These are phyloP conservation scores for Clytia hemisphaerica DNA, from an alignment of 30 jellyfish, hydroid and myxozoan genomes.

Conservation along the genomic window DNA sequence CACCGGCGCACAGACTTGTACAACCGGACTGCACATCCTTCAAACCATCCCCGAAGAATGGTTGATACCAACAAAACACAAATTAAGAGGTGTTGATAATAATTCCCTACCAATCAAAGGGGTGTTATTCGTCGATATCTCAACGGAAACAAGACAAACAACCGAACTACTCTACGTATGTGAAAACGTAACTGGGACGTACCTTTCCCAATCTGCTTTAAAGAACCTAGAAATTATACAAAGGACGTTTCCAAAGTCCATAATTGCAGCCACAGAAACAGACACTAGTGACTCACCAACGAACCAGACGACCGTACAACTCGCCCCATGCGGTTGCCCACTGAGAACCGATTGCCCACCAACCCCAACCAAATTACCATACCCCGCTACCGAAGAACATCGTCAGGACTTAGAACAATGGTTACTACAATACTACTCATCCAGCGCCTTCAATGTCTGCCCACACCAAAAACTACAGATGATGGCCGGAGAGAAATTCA, in stretches of 20 bases:
- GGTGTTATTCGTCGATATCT: no score
- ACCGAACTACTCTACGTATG: background rate
- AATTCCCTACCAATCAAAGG: background rate
- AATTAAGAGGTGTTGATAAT: background rate
- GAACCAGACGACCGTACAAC: no score
- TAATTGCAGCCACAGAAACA: no score
- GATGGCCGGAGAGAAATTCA: background rate
- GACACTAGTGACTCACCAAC: no score
- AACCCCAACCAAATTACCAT: background rate
- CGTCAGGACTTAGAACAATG: background rate
- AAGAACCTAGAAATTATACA: background rate
- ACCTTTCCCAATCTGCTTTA: background rate
- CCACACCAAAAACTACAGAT: background rate
- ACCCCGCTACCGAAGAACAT: background rate
- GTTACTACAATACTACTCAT: background rate
- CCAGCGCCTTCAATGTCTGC: slow-evolving; percentile 12
- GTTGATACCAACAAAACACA: background rate
- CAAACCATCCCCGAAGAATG: background rate
- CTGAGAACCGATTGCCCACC: background rate
- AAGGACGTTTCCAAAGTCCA: no score
- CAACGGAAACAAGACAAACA: background rate
- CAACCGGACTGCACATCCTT: background rate
- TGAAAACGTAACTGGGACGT: background rate
- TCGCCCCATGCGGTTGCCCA: slow-evolving; percentile 5
- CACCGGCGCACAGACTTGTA: slow-evolving; percentile 8